Evolutionary conservation across 2,888 invertebrate genomes (phyloP), one percentile per base, ranked within the genome.

Genomic region (Lysandra bellargus): DNA sequence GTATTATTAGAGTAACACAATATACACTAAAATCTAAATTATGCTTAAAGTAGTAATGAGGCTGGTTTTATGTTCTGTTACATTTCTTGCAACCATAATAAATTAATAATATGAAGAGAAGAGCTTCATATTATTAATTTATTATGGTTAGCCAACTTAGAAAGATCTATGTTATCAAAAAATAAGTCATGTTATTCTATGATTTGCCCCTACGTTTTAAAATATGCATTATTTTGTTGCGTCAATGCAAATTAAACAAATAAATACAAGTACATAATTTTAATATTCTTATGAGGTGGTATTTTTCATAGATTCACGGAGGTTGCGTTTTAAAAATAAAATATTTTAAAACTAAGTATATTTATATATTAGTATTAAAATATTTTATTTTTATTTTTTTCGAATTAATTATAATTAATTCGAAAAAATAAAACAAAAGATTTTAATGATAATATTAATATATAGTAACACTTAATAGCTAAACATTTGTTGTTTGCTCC

Each of bases 191-290:
- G 4, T 17, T 53, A 53, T 53, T 53, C 4, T 57, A 17, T 14
- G 9, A 53, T 57, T 57, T 17, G 57, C 57, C 57, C 57, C 3
- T 17, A 17, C 57, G 12, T 53, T 53, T 4, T 57, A 57, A 57
- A 57, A 57, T 57, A 57, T 17, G 17, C 12, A 57, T 57, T 17
- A 61, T 61, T n/a, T 23, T 61, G n/a, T 61, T 61, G 6, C 61
- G 61, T 7, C 23, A 23, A 61, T 64, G 64, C 64, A 64, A 64
- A 64, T 64, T 12, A 64, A 64, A 64, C 30, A 30, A 64, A 64
- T 64, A 64, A 64, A 64, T 64, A 64, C 61, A 61, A 61, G 61
- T 61, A 61, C 64, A 64, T 12, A 64, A 64, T 64, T 30, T 23
- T 30, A 64, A 64, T 64, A 64, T 64, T 64, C 64, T 64, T 9